These are phyloP conservation scores for Psilopsiagon aurifrons DNA, from an alignment of 2,113 vertebrate genomes.

Conservation along the genomic window DNA sequence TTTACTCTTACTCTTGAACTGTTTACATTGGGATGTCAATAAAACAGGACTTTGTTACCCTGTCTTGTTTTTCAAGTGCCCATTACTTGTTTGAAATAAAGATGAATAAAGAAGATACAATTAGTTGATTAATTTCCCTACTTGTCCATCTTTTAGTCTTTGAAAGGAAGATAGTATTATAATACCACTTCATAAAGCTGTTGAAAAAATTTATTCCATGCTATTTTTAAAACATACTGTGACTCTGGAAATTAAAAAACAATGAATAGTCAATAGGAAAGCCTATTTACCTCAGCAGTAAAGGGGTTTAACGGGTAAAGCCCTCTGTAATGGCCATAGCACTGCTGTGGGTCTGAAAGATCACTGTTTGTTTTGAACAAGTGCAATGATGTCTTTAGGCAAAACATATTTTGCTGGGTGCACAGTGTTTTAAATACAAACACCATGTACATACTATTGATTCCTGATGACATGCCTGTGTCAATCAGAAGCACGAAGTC, in stretches of 20 bases:
- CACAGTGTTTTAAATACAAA: not conserved
- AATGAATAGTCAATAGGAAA: not conserved
- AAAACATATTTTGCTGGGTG: not conserved
- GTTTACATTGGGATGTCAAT: not conserved
- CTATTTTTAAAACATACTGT: not conserved
- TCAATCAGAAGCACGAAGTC: not conserved
- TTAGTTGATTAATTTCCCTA: not conserved
- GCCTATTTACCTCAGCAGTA: not conserved
- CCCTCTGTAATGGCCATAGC: not conserved
- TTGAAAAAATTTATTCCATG: not conserved
- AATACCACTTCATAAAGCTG: not conserved
- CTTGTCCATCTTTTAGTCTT: not conserved
- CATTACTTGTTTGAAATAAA: not conserved
- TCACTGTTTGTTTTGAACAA: not conserved
- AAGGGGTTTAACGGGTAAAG: not conserved
- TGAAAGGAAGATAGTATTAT: not conserved
- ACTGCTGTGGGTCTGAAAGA: not conserved
- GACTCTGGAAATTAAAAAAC: not conserved
- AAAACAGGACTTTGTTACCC: not conserved
- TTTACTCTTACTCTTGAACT: not conserved
- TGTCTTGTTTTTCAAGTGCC: not conserved
- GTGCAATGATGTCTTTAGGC: not conserved
- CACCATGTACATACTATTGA: not conserved
- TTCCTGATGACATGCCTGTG: not conserved
- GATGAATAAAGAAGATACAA: not conserved